Evolutionary conservation across 2,113 vertebrate genomes (phyloP).

Genomic region (Chlamydotis undulata): DNA sequence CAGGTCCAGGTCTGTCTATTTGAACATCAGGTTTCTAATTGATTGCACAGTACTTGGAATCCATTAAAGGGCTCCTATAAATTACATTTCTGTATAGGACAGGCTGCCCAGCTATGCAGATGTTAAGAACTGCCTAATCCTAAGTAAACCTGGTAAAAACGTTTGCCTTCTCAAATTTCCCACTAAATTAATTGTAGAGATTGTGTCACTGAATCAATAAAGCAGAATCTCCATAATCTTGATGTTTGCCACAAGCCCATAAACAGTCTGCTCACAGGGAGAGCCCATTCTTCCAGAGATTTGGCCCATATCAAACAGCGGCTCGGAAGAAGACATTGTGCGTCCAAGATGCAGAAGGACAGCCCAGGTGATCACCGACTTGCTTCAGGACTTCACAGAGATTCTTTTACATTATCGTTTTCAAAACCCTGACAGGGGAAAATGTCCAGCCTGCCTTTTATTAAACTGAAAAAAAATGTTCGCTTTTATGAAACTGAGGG

Average conservation of each 20-base stretch:
- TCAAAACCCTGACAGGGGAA: neutral
- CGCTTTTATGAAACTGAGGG: neutral
- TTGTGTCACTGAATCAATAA: neutral
- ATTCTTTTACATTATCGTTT: neutral
- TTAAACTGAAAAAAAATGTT: neutral
- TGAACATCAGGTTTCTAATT: slow-evolving; percentile 13
- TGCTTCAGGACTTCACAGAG: neutral
- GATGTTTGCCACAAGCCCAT: neutral
- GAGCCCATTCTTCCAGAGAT: neutral
- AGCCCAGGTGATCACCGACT: neutral
- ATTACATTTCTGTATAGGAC: neutral
- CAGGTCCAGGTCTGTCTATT: neutral
- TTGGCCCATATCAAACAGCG: neutral
- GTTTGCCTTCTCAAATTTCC: neutral
- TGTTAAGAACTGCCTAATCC: slow-evolving; percentile 7
- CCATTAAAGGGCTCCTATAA: neutral
- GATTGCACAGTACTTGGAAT: slow-evolving; percentile 24
- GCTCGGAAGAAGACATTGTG: neutral
- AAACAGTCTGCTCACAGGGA: neutral
- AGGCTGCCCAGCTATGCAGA: neutral
- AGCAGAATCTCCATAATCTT: neutral
- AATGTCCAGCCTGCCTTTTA: neutral
- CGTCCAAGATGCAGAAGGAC: neutral
- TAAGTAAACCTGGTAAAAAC: neutral
- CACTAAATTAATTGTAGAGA: neutral